These are phyloP conservation scores for Onychostruthus taczanowskii DNA, from an alignment of 2,113 vertebrate genomes.

Conservation along the genomic window DNA sequence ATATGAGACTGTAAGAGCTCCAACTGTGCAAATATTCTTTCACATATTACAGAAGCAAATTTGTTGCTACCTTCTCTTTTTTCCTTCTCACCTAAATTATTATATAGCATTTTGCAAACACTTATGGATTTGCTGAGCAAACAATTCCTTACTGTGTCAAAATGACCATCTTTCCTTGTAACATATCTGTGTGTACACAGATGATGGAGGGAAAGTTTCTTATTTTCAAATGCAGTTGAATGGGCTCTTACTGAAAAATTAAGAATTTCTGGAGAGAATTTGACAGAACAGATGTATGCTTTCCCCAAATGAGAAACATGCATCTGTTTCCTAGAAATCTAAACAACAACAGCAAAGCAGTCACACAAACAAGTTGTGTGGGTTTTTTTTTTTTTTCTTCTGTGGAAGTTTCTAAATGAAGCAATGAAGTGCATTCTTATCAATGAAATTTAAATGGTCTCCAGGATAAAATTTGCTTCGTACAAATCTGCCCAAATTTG, in stretches of 20 bases:
- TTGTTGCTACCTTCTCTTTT: conserved; percentile 9
- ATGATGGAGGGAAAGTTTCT: conserved; percentile 8
- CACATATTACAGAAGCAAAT: conserved; percentile 7
- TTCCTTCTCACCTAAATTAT: conserved; percentile 32
- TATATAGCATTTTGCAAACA: conserved; percentile 48
- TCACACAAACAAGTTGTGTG: conserved; percentile 13
- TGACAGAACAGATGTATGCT: conserved; percentile 68
- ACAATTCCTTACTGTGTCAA: conserved; percentile 11
- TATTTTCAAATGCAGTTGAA: conserved; percentile 48
- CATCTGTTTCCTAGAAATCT: conserved; percentile 75
- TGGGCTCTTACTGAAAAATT: conserved; percentile 46
- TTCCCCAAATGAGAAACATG: conserved; percentile 64
- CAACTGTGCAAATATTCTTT: not conserved
- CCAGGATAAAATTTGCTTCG: conserved; percentile 2
- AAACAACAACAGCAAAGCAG: conserved; percentile 68
- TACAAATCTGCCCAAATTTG: not conserved
- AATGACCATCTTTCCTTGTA: conserved; percentile 22
- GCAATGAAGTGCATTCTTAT: conserved; percentile 31
- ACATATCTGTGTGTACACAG: not conserved
- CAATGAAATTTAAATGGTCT: conserved; percentile 25
- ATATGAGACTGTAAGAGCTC: conserved; percentile 1
- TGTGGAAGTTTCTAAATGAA: conserved; percentile 27
- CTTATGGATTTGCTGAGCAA: conserved; percentile 38
- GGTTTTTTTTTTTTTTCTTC: not conserved
- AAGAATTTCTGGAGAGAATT: conserved; percentile 67